Evolutionary conservation across 2,113 vertebrate genomes (phyloP).

Genomic region (Scomber japonicus): DNA sequence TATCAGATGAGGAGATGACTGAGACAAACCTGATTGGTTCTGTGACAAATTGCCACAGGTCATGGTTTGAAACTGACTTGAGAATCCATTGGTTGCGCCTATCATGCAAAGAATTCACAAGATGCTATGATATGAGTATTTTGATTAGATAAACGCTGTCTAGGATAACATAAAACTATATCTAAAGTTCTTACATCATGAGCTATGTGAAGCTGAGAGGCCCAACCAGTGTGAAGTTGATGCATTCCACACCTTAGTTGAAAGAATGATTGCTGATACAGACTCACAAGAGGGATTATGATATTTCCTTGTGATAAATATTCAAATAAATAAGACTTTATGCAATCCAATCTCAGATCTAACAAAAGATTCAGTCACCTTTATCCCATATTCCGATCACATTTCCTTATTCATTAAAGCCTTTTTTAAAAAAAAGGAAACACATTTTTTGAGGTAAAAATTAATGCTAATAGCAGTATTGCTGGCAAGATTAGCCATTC

Average conservation of each 20-base stretch:
- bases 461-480: conserved; percentile 47
- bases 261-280: conserved; percentile 35
- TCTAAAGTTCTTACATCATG: conserved; percentile 17
- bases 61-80: conserved; percentile 66
- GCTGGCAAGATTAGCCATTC: conserved; percentile 62
- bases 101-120: conserved; percentile 66
- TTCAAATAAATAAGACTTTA: conserved; percentile 21
- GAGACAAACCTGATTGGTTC: conserved; percentile 83
- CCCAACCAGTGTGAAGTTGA: conserved; percentile 17
- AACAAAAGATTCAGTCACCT: conserved; percentile 16
- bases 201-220: conserved; percentile 27
- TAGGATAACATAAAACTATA: conserved; percentile 54
- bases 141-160: conserved; percentile 74
- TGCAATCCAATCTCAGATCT: conserved; percentile 31
- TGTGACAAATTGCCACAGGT: conserved; percentile 69
- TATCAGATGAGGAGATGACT: conserved; percentile 75
- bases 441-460: conserved; percentile 52
- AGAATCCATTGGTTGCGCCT: conserved; percentile 74
- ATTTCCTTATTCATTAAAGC: conserved; percentile 47
- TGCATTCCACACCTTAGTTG: conserved; percentile 26
- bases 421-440: conserved; percentile 14
- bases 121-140: conserved; percentile 67
- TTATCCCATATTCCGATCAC: neutral
- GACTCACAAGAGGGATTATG: conserved; percentile 48
- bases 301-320: conserved; percentile 51